phyloP scores from a whole-genome alignment of 2,113 vertebrate species.

The Glaucomys volans region DNA sequence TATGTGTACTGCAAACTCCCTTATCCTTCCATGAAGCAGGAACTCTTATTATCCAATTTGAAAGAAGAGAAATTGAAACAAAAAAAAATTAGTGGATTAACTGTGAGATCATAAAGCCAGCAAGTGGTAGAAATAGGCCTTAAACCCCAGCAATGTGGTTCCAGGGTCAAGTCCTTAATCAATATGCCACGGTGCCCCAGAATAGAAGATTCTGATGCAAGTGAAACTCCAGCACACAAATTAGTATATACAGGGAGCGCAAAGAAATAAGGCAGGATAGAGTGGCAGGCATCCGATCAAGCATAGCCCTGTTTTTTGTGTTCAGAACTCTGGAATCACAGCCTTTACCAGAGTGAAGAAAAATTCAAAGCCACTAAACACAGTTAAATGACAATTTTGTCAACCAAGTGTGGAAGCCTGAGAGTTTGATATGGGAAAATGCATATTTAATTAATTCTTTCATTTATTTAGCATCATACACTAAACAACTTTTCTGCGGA shows the following conservation, averaged over 20 bases:
- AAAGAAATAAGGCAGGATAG: neutral
- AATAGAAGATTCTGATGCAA: neutral
- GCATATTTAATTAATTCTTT: neutral
- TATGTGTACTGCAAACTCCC: neutral
- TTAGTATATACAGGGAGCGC: accelerated
- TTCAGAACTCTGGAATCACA: neutral
- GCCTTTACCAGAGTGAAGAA: neutral
- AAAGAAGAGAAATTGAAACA: constrained; percentile 36
- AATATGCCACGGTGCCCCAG: neutral
- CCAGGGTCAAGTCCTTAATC: neutral
- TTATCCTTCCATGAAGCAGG: neutral
- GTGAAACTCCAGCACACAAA: neutral
- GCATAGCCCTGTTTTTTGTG: neutral
- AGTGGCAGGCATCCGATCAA: neutral
- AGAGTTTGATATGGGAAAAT: neutral
- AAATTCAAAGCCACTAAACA: neutral
- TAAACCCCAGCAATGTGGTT: neutral
- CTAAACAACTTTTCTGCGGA: neutral
- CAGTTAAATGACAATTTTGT: neutral
- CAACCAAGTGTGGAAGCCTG: neutral
- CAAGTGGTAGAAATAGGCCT: neutral
- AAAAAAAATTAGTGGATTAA: neutral
- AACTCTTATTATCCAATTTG: neutral
- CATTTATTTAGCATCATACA: neutral
- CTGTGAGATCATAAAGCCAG: neutral